Evolutionary conservation across 2,797 vertebrate species (phyloP).

Genomic region (Apogon hyalosoma): DNA sequence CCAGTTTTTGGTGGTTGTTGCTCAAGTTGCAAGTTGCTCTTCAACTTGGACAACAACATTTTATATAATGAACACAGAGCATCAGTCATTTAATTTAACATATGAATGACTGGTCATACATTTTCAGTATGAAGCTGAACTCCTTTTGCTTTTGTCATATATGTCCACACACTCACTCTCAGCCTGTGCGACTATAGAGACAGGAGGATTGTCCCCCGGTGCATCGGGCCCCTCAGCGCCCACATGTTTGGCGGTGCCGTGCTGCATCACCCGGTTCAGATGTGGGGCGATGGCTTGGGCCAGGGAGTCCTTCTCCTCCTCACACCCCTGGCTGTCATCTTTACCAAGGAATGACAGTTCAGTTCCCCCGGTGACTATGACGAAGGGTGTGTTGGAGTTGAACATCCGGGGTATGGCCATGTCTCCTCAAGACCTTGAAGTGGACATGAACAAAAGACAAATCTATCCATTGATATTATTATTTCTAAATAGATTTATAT

Average conservation of each 20-base stretch:
- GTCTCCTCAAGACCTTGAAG: constrained; percentile 12
- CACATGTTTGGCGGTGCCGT: constrained; percentile 90
- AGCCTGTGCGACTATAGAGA: constrained; percentile 92
- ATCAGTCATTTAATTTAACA: too few relatives aligned
- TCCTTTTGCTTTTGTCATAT: too few relatives aligned
- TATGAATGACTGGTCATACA: too few relatives aligned
- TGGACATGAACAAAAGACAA: neutral
- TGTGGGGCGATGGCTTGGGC: constrained; percentile 61
- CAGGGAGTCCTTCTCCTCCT: constrained; percentile 61
- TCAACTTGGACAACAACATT: too few relatives aligned
- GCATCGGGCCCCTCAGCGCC: constrained; percentile 54
- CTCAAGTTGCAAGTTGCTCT: too few relatives aligned
- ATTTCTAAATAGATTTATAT: too few relatives aligned
- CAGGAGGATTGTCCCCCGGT: constrained; percentile 56
- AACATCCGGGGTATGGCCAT: constrained; percentile 78
- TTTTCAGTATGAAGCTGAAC: too few relatives aligned
- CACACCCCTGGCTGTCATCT: constrained; percentile 19
- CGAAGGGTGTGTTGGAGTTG: constrained; percentile 67
- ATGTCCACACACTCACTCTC: constrained; percentile 85
- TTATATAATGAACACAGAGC: too few relatives aligned
- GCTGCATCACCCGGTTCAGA: constrained; percentile 83
- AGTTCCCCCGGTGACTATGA: constrained; percentile 53
- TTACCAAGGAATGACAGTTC: constrained; percentile 55
- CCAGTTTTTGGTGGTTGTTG: too few relatives aligned
- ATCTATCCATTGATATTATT: too few relatives aligned